Base-by-base conservation (phyloP, 2,888 invertebrate species). In the Shargacucullia verbasci region DNA sequence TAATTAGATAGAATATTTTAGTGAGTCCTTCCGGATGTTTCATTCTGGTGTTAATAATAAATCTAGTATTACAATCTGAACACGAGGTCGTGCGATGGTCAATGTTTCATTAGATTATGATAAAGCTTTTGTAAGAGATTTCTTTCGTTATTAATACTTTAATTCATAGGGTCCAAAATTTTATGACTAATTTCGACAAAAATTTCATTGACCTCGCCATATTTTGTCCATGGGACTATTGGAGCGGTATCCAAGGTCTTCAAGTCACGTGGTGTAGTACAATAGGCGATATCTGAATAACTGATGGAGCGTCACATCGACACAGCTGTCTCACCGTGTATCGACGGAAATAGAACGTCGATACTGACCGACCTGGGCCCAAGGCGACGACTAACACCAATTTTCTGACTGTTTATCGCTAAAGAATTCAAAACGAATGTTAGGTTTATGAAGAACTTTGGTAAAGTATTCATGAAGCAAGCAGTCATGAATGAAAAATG, bases 331-430 rank as follows among this genome's bases (percentile, higher is more conserved):
- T 75, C 73, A 74, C 73, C 78, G 78, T 70, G 77, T 67, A 75
- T 54, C 60, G 76, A 80, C 83, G 78, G 82, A 87, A 86, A 86
- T 87, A 86, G 85, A 86, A 81, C 68, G 76, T 85, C 84, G 83
- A 86, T 86, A 86, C 70, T 55, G 49, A 25, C 64, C 70, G 63
- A 69, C 63, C 59, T 68, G 73, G 59, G 77, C 52, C 64, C 78
- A 76, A 73, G 65, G 74, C 69, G 67, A 71, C 60, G 20, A 40
- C 50, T 43, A 44, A 41, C 60, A 60, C 44, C 38, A 52, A 52
- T 52, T n/a, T n/a, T 57, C 45, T 31, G 20, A 60, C 57, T 43
- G 38, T 54, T 39, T 50, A 47, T 50, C 35, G 43, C 48, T 39
- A 14, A 40, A 29, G 33, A 49, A 48, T 56, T 25, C 35, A 20